A percentile compares a stretch with the other conserved stretches of the same genome.
These are phyloP conservation scores for Thamnophis elegans DNA, from an alignment of 2,797 vertebrate genomes.

Conservation along the genomic window DNA sequence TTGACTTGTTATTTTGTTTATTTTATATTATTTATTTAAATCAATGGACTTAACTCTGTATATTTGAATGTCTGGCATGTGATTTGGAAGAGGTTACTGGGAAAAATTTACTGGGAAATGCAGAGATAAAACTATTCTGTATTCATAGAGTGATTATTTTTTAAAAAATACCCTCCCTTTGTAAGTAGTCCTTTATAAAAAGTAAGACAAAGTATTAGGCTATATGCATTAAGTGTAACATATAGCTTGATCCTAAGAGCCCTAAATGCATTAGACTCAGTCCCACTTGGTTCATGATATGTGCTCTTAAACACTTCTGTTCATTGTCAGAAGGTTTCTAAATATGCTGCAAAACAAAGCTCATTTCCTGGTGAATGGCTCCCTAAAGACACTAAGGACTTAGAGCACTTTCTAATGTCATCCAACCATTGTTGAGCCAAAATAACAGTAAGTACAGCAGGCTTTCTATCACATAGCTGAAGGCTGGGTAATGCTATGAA, in stretches of 20 bases:
- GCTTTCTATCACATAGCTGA: not conserved
- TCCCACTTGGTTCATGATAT: not conserved
- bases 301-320: not conserved
- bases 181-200: not conserved
- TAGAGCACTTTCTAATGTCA: not conserved
- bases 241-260: not conserved
- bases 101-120: not conserved
- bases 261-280: not conserved
- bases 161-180: not conserved
- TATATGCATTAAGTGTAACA: not conserved
- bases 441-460: not conserved
- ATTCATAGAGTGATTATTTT: not conserved
- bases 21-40: not conserved
- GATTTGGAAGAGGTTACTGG: not conserved
- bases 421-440: not conserved
- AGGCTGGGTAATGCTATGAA: not conserved
- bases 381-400: not conserved
- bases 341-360: not conserved
- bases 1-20: too few species aligned
- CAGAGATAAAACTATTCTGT: not conserved
- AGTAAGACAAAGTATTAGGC: not conserved
- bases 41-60: not conserved
- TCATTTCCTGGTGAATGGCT: not conserved
- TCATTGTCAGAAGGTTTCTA: not conserved
- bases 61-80: not conserved